Conservation (phyloP, 2,113 vertebrate genomes). For the Callocephalon fimbriatum region DNA sequence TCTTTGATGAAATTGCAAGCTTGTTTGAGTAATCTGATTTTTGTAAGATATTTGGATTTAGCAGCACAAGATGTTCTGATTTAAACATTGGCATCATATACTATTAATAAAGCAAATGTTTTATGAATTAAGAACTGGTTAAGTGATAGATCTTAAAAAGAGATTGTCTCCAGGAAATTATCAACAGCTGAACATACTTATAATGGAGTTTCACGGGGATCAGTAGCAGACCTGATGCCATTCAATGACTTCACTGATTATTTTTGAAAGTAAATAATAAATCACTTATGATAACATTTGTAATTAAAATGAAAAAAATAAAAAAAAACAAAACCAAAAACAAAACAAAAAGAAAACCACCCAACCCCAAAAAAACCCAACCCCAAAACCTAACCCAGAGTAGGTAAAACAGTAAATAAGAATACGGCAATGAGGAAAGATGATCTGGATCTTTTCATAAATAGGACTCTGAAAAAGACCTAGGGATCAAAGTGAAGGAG, state of each 20-base stretch:
- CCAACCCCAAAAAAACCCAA: background rate
- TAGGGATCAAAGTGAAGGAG: background rate
- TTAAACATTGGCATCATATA: conserved; percentile 53
- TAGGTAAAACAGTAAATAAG: background rate
- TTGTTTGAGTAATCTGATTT: conserved; percentile 58
- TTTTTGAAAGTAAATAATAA: conserved; percentile 55
- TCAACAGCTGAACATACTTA: conserved; percentile 62
- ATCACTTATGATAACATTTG: conserved; percentile 16
- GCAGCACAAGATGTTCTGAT: conserved; percentile 53
- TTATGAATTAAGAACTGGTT: conserved; percentile 62
- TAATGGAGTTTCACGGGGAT: conserved; percentile 24
- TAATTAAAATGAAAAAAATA: background rate
- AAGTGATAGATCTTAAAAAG: conserved; percentile 63
- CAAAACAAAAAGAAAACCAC: background rate
- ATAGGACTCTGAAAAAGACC: background rate
- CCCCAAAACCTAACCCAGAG: background rate
- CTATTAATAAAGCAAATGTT: conserved; percentile 66
- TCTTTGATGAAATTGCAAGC: conserved; percentile 51
- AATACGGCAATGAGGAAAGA: background rate
- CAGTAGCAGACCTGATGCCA: conserved; percentile 36
- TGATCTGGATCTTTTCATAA: conserved; percentile 21
- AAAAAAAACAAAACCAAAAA: background rate
- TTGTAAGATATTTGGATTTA: conserved; percentile 57
- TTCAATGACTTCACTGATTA: background rate
- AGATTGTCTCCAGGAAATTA: conserved; percentile 63